Base-by-base conservation (phyloP, 1,140 invertebrate species). In the Eumeta japonica region DNA sequence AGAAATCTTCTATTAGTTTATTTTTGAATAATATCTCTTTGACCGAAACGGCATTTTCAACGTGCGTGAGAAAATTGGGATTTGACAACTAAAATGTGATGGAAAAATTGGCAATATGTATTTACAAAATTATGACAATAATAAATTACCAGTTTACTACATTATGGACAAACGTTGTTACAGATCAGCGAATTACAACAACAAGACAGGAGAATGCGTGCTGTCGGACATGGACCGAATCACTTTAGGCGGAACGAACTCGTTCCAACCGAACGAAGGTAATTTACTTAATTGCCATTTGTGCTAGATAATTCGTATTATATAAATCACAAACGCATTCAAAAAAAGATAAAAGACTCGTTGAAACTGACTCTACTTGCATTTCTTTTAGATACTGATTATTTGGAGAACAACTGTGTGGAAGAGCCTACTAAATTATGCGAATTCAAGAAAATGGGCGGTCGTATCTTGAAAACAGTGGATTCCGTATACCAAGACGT, bases 401-500 rank as follows among this genome's bases (percentile, higher is more conserved):
- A 93, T 66, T 80, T 93, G 60, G 90, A 94, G 58, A 92, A 92
- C 61, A 90, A 93, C 65, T 94, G 91, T 62, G 87, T 91, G 7
- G 87, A 91, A 47, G 89, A 92, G 58, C 90, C 90, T 2, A 88
- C 89, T 10, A 92, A 92, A 67, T 75, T 95, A 28, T 96, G 93
- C 72, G 91, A 95, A 60, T 95, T 95, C 74, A 91, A 92, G 60
- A 90, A 91, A 51, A 78, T 94, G 48, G 82, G 81, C 16, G 90
- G 90, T 0, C 82, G 89, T 39, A 94, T 95, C 47, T 71, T 95
- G 17, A 95, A 96, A 71, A 95, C 93, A 0, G 92, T 95, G 2
- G 92, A 96, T 55, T 91, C 90, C 2, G 92, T 95, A 3, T 94
- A 91, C 58, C 89, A 92, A 75, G 90, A 93, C 52, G 86, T 94